Evolutionary conservation across 2,113 vertebrate genomes (phyloP).

Genomic region (Felis catus): F.catus_Fca126_mat1.0 CM031425.1:7234501-7235000

Average conservation of each 20-base stretch:
- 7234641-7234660: neutral
- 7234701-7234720: neutral
- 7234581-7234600: neutral
- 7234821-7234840: neutral
- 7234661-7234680: neutral
- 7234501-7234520: no score
- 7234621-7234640: neutral
- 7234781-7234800: neutral
- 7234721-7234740: neutral
- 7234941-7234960: no score
- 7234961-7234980: neutral
- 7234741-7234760: neutral
- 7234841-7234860: neutral
- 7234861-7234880: neutral
- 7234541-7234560: neutral
- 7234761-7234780: neutral
- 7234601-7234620: neutral
- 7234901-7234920: neutral
- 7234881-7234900: neutral
- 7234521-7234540: neutral
- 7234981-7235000: neutral
- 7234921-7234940: no score
- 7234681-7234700: neutral
- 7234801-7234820: neutral
- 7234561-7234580: neutral